Evolutionary conservation across 2,113 vertebrate genomes (phyloP), one percentile per base, ranked within the genome.

Genomic region (Nestor notabilis): DNA sequence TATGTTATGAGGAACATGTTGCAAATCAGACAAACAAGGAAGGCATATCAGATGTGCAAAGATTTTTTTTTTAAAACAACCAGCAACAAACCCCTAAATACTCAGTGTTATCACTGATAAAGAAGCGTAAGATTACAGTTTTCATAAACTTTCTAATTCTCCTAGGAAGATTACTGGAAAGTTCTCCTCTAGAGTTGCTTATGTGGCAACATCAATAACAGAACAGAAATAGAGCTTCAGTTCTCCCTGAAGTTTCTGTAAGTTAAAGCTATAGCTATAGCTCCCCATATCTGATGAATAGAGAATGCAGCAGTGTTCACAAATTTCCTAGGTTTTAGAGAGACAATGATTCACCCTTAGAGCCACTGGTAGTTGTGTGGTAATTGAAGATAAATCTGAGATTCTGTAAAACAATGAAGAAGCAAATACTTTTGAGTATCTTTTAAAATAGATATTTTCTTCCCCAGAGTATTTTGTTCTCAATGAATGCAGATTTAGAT

Each of bases 381-480:
- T 97, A 91, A 96, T 66, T 94, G 65, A 75, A 97, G 93, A 95
- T 94, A 96, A 94, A 94, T 92, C 66, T 90, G 83, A 87, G 65
- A 84, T 85, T 77, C 72, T 55, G 28, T 74, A 92, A 63, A 84
- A 94, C 49, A 87, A 68, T 35, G 50, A 78, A 92, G 69, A 69
- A 88, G 35, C 18, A 71, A 93, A 86, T 43, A 61, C 44, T 46
- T 84, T 61, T 37, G 61, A 68, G 21, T 13, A 64, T 74, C 28
- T 65, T 77, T 81, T 65, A 75, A 82, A 75, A 81, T 15, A 78
- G 18, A 43, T 37, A 17, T 33, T 35, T 33, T 43, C 27, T 53
- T 21, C 21, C 50, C 20, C 6, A 5, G 23, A 53, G 41, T 76
- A 89, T 70, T 89, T 87, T 79, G 39, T 83, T 90, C 75, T 85